Conservation (phyloP, 2,113 vertebrate species). For the Todiramphus chloris region DNA sequence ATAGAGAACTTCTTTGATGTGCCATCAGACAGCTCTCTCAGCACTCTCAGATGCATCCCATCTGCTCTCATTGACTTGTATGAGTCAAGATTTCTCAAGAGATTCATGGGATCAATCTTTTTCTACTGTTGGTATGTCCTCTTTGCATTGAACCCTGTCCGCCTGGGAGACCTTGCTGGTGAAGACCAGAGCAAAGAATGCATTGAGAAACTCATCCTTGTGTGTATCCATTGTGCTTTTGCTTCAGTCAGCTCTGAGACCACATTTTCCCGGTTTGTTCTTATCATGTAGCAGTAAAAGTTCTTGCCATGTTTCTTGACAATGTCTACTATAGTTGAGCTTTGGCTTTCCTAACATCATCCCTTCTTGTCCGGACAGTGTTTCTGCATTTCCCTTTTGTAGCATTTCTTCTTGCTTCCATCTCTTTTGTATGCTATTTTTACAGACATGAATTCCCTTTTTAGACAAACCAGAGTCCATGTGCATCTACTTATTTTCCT, state of each 20-base stretch:
- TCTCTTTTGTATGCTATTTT: background rate
- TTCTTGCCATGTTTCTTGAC: background rate
- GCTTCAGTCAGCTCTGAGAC: background rate
- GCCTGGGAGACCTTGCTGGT: background rate
- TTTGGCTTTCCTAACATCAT: background rate
- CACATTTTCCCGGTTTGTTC: background rate
- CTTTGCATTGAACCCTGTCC: background rate
- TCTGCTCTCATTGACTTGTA: background rate
- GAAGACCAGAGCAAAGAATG: background rate
- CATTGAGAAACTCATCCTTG: background rate
- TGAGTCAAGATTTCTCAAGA: background rate
- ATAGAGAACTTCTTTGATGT: background rate
- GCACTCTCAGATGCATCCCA: background rate
- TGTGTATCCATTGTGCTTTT: background rate
- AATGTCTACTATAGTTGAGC: accelerated
- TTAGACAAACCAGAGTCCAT: background rate
- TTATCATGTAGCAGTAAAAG: background rate
- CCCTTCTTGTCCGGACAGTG: background rate
- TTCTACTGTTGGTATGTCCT: background rate
- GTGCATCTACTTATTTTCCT: background rate
- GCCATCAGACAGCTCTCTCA: background rate
- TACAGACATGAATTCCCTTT: background rate
- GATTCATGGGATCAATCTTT: background rate
- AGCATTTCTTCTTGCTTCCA: background rate
- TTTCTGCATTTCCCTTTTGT: background rate